Evolutionary conservation across 35 echinoderm and acorn worm genomes (phyloP), one percentile per base, ranked within the genome.

Genomic region (Apostichopus parvimensis): DNA sequence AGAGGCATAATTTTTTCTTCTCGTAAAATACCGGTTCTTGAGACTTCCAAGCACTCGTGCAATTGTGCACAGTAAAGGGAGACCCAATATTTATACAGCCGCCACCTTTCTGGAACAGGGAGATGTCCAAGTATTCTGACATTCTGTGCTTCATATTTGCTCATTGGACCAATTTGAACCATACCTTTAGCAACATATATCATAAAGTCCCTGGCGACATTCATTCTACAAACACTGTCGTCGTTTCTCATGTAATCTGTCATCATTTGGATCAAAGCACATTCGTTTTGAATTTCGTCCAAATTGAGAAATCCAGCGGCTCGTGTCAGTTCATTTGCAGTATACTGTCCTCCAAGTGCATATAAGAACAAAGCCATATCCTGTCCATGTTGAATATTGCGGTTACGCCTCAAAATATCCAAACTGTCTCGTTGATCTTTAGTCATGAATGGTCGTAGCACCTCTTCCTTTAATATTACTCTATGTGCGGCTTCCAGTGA

Each of bases 71-170:
- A 79, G 54, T 88, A 88, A 21, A 88, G 68, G 6, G 86, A 72
- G 57, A 87, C 24, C 95, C 95, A 96, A 80, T 87, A 91, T 77
- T 92, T 66, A 87, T 96, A 96, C 18, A 96, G 73, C 20, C 92
- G 87, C 95, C 95, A 96, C 12, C 92, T 83, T 28, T 96, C 88
- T 14, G 55, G 9, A 8, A 86, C 14, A 14, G 58, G 2, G 24
- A 96, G 92, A 6, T 83, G 8, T 70, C 92, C 86, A 20, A 96
- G 45, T 18, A 87, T 91, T 53, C 52, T 8, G 2, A 93, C 53
- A 20, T 60, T 79, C 10, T 89, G 61, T 11, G 87, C 92, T 55
- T 93, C 92, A 56, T 90, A 58, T 14, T 11, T 20, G 14, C 53
- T 88, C 60, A 88, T 88, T 7, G 86, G 61, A 52, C 60, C 86